Evolutionary conservation across 2,888 invertebrate genomes (phyloP), one percentile per base, ranked within the genome.

Genomic region (Crepidodera aurea): DNA sequence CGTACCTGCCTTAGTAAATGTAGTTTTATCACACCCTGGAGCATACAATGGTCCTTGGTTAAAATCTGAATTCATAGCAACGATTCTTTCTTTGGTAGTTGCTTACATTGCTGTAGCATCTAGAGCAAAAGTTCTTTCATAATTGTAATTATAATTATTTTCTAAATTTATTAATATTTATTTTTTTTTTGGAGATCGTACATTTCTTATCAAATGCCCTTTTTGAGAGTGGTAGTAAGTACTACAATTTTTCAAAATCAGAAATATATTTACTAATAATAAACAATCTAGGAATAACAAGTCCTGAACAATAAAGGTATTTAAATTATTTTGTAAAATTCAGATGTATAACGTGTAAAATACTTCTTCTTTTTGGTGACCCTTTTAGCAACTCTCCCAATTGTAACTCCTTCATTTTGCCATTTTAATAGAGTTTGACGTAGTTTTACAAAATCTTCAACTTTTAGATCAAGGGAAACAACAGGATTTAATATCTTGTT

Each of bases 1-100:
- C 25, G 86, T 93, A 2, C 87, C 89, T 68, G 87, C 91, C 0
- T 81, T 94, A 2, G 86, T 90, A 59, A 88, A 89, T 25, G 86
- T 95, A 16, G 84, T 87, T 46, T 82, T 94, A 6, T 86, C 88
- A 70, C 90, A 93, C 73, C 86, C 89, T 55, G 89, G 91, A 77
- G 91, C 95, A 51, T 96, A 94, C 84, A 90, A 88, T 65, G 97
- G 97, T 0, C 95, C 95, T 1, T 92, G 93, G 91, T 87, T 97
- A 55, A 95, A 95, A 81, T 94, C 95, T 0, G 96, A 97, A 83
- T 87, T 95, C 34, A 83, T 97, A 51, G 97, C 96, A 6, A 91
- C 92, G 3, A 83, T 88, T 10, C 81, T 92, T 1, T 91, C 94
- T 1, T 85, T 90, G 64, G 79, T 91, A 12, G 88, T 96, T 7